Evolutionary conservation across 2,888 invertebrate species (phyloP).

Genomic region (Phlogophora meticulosa): DNA sequence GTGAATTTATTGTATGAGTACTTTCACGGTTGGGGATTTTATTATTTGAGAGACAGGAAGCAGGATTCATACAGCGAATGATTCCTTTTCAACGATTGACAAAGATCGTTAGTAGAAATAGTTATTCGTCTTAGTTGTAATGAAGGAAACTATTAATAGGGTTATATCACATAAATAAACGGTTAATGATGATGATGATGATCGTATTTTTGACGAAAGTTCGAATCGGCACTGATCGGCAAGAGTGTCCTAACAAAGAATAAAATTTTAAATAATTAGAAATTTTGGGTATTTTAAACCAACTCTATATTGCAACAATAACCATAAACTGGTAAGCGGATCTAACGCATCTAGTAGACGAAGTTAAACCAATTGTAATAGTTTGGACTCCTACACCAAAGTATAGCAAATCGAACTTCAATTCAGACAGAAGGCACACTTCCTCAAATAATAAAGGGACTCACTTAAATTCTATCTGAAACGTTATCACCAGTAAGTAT

Average conservation of each 20-base stretch:
- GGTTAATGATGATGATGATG: too few relatives aligned
- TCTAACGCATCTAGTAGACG: conserved; percentile 2
- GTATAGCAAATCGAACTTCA: conserved; percentile 21
- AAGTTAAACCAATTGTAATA: conserved; percentile 10
- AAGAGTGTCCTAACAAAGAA: too few relatives aligned
- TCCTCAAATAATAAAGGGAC: conserved; percentile 48
- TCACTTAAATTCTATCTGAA: conserved; percentile 55
- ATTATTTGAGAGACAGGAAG: not conserved
- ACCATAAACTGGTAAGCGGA: conserved; percentile 2
- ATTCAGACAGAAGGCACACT: conserved; percentile 25
- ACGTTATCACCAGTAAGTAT: conserved; percentile 53
- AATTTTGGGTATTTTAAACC: not conserved
- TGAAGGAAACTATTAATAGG: too few relatives aligned
- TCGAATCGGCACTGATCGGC: too few relatives aligned
- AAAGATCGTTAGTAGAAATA: not conserved
- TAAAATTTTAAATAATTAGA: too few relatives aligned
- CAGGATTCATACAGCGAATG: not conserved
- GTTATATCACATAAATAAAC: too few relatives aligned
- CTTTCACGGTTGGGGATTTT: not conserved
- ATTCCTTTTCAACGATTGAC: not conserved
- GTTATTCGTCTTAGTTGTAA: too few relatives aligned
- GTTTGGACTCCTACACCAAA: conserved; percentile 3
- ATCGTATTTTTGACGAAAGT: too few relatives aligned
- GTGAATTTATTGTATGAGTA: conserved; percentile 1
- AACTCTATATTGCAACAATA: not conserved